Conservation (phyloP, 2,888 invertebrate genomes). For the Thumatha senex region DNA sequence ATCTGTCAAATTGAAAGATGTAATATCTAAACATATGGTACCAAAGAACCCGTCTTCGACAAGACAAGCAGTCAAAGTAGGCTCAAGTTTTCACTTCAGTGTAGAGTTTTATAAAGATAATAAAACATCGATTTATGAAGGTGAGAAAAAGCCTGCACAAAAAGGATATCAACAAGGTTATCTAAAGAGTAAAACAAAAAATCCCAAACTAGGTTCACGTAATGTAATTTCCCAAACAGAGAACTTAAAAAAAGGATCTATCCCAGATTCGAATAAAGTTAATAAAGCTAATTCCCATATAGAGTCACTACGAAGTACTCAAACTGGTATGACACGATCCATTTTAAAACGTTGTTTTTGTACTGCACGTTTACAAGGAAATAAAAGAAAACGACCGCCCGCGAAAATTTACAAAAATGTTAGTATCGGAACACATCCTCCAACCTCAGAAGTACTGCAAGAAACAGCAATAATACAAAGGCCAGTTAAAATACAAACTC, state of each 20-base stretch:
- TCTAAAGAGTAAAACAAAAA: not conserved
- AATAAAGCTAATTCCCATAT: not conserved
- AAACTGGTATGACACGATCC: not conserved
- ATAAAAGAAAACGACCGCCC: not conserved
- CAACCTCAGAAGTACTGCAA: not conserved
- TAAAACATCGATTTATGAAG: not conserved
- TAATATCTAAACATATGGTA: slow-evolving; percentile 8
- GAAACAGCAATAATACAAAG: not conserved
- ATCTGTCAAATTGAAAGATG: not conserved
- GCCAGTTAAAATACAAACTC: not conserved
- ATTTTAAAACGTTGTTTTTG: slow-evolving; percentile 41
- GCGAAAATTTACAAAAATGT: slow-evolving; percentile 7
- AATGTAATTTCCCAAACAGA: not conserved
- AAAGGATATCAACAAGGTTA: not conserved
- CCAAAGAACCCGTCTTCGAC: slow-evolving; percentile 6
- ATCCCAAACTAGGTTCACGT: slow-evolving; percentile 2
- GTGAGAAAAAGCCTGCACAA: slow-evolving; percentile 1
- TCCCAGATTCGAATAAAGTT: not conserved
- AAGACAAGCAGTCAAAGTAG: slow-evolving; percentile 40
- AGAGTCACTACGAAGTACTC: not conserved
- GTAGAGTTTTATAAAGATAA: slow-evolving; percentile 42
- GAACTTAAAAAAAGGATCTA: not conserved
- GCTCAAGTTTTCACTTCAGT: slow-evolving; percentile 43
- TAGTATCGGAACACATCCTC: not conserved
- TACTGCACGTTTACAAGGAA: slow-evolving; percentile 27